A percentile compares a stretch with the other conserved stretches of the same genome.
Evolutionary conservation across 2,797 vertebrate species (phyloP).

Genomic region (Micromesistius poutassou): DNA sequence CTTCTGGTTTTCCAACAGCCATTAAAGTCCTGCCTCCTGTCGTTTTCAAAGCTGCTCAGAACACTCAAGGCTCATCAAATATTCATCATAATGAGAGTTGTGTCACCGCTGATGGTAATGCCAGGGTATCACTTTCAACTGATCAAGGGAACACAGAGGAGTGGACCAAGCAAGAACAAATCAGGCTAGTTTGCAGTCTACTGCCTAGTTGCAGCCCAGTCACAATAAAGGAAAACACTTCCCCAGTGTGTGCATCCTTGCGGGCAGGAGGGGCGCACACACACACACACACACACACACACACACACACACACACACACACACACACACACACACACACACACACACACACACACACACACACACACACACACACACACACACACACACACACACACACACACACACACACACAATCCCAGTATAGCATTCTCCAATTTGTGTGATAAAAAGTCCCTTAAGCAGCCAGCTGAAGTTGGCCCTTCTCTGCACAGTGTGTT

Average conservation of each 20-base stretch:
- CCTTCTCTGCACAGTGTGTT: neutral
- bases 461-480: conserved; percentile 13
- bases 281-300: neutral
- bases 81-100: neutral
- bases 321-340: neutral
- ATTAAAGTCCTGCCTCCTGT: neutral
- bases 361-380: neutral
- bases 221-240: neutral
- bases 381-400: neutral
- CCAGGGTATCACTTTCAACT: neutral
- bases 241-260: no score
- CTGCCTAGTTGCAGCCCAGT: neutral
- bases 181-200: neutral
- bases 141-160: neutral
- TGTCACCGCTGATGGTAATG: neutral
- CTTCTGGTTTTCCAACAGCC: neutral
- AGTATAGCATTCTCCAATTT: conserved; percentile 22
- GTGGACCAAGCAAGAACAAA: neutral
- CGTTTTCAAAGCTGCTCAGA: neutral
- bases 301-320: conserved; percentile 1
- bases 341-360: neutral
- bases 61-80: neutral
- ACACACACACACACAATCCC: conserved; percentile 7
- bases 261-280: neutral
- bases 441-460: conserved; percentile 29